Base-by-base conservation (phyloP, 2,888 invertebrate genomes). In the Monochamus alternatus region DNA sequence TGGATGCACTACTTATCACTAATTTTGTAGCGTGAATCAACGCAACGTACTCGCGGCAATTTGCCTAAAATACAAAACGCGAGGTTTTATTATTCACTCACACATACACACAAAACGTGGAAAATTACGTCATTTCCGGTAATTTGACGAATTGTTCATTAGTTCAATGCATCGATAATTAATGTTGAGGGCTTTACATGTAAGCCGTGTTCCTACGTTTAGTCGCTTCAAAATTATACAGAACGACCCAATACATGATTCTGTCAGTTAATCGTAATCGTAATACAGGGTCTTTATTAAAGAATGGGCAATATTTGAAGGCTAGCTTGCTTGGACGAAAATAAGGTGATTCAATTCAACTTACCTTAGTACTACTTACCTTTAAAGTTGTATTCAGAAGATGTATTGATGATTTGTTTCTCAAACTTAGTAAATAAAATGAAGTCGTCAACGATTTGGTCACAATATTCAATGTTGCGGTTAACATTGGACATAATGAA, bases 141-240 rank as follows among this genome's bases (percentile, higher is more conserved):
- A 87, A 87, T 87, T 87, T 86, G 81, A 77, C 81, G 79, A 83
- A 86, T 86, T 85, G 87, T 87, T 87, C 86, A 87, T 87, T 87
- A 86, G 85, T 82, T 86, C 84, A 86, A 86, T 86, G 86, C 86
- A 85, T 86, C 84, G 86, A 85, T 87, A 87, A 87, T 87, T 87
- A 87, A 83, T 74, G 74, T 74, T 14, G 78, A 64, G 69, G 7
- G 7, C 62, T 64, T 69, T 72, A 73, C 68, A 74, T 77, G 69
- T 55, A 70, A 78, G 73, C 69, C 74, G 63, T 71, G 78, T 75
- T 58, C 70, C 58, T 75, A 70, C 75, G 74, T 76, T 74, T 76
- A 75, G 76, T 78, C 70, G 75, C 43, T 63, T 51, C 51, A 8
- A 60, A 51, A 9, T 59, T 32, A 47, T 44, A 59, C n/a, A 47